Evolutionary conservation across 2,797 vertebrate genomes (phyloP), one percentile per base, ranked within the genome.

Genomic region (Coccyzus lansbergi): DNA sequence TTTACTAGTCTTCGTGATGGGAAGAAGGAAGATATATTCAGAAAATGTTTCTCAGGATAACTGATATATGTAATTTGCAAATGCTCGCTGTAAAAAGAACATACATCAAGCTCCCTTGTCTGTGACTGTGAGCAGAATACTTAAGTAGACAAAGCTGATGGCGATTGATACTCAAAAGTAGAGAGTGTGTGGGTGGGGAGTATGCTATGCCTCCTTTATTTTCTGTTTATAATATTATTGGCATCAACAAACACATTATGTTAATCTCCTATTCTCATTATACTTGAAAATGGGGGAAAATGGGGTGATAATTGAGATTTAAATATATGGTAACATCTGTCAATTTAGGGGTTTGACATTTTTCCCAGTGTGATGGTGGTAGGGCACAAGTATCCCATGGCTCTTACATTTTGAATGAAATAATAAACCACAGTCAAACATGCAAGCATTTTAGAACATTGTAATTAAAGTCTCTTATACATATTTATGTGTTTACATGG

Each of bases 401-500:
- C 33, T 86, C 20, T 67, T 93, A 15, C 74, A 53, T 87, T 90
- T 93, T 33, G 69, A 42, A 55, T 69, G 21, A 72, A 68, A 71
- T 56, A 69, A 56, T 86, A 65, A 92, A 36, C 22, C 77, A 22
- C 72, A 83, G 49, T 80, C 64, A 77, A 84, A 83, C 13, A 49
- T 60, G 31, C 40, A 49, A 34, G 48, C 90, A 92, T 83, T 93
- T 94, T 53, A 68, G 38, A 94, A 83, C 40, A 82, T 42, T 53
- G 56, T 89, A 83, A 94, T 90, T 89, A 93, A 88, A 75, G 15
- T 92, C 91, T 86, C 63, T 77, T 75, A 88, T 94, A 89, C 95
- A 95, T 90, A 95, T 95, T 90, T 95, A 67, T 89, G 49, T 93
- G 64, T 94, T 96, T 94, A 88, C 65, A 67, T 76, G 80, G 91